Conservation (phyloP, 1,140 invertebrate species). For the Teleopsis dalmanni region DNA sequence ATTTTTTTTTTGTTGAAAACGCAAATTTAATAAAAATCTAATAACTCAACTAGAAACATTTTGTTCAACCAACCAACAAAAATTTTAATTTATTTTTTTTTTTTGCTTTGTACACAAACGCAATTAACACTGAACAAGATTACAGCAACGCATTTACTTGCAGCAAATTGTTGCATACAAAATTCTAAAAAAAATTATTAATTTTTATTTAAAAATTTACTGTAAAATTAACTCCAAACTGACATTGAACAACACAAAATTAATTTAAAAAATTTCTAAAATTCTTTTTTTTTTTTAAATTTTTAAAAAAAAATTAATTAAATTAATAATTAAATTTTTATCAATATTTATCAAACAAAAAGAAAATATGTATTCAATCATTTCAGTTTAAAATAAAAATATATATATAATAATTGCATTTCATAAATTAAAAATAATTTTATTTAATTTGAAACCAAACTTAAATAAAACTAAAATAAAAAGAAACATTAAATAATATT, state of each 20-base stretch:
- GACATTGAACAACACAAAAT: slow-evolving; percentile 44
- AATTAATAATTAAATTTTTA: slow-evolving; percentile 8
- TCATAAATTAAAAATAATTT: slow-evolving; percentile 1
- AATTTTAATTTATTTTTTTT: too few species aligned
- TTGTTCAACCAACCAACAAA: too few species aligned
- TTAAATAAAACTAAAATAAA: too few species aligned
- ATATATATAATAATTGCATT: neutral
- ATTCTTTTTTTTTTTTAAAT: slow-evolving; percentile 9
- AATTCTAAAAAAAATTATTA: neutral
- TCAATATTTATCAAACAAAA: slow-evolving; percentile 19
- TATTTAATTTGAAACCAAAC: too few species aligned
- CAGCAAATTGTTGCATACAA: slow-evolving; percentile 4
- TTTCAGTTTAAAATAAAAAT: neutral
- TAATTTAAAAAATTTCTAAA: slow-evolving; percentile 16
- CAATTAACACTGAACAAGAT: neutral
- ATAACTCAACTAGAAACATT: too few species aligned
- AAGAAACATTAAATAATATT: neutral
- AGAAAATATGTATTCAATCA: slow-evolving; percentile 18
- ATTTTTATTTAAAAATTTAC: slow-evolving; percentile 3
- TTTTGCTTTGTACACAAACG: neutral
- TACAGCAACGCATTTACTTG: slow-evolving; percentile 6
- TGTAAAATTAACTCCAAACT: slow-evolving; percentile 35
- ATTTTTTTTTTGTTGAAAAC: too few species aligned
- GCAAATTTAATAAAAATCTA: too few species aligned
- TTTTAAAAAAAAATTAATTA: slow-evolving; percentile 3